Percentiles rank a stretch among this genome's conserved stretches.
Evolutionary conservation across 2,797 vertebrate genomes (phyloP).

Genomic region (Acrocephalus scirpaceus): DNA sequence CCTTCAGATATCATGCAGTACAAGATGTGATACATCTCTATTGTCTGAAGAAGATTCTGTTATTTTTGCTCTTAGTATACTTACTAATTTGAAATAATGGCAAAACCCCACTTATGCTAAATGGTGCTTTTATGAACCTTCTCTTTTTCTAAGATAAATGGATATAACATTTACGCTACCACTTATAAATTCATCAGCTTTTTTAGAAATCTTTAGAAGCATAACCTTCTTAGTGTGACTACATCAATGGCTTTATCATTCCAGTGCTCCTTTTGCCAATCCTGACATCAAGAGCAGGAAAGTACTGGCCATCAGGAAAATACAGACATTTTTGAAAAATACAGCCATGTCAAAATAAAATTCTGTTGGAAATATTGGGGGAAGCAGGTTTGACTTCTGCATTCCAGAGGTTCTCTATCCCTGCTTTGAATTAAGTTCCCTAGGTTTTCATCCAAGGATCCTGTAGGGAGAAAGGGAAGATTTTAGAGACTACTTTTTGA

Average conservation of each 20-base stretch:
- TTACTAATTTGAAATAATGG: background rate
- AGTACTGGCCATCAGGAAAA: background rate
- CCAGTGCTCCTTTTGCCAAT: background rate
- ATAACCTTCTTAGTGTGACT: background rate
- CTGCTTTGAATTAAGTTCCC: background rate
- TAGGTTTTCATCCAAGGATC: background rate
- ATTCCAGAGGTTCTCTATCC: background rate
- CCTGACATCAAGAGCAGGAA: background rate
- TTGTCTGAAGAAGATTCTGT: background rate
- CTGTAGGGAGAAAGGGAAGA: background rate
- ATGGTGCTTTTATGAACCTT: background rate
- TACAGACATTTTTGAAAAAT: background rate
- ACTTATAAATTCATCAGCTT: background rate
- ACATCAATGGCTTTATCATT: background rate
- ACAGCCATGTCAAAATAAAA: background rate
- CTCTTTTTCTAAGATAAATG: background rate
- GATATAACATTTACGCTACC: background rate
- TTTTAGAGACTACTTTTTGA: background rate
- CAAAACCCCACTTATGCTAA: background rate
- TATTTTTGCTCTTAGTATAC: background rate
- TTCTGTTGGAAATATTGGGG: background rate
- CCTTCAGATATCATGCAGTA: background rate
- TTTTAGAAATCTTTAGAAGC: background rate
- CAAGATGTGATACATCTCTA: background rate
- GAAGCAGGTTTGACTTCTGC: background rate